Percentiles rank a stretch among this genome's conserved stretches.
Evolutionary conservation across 2,797 vertebrate species (phyloP).

Genomic region (Morelia viridis): DNA sequence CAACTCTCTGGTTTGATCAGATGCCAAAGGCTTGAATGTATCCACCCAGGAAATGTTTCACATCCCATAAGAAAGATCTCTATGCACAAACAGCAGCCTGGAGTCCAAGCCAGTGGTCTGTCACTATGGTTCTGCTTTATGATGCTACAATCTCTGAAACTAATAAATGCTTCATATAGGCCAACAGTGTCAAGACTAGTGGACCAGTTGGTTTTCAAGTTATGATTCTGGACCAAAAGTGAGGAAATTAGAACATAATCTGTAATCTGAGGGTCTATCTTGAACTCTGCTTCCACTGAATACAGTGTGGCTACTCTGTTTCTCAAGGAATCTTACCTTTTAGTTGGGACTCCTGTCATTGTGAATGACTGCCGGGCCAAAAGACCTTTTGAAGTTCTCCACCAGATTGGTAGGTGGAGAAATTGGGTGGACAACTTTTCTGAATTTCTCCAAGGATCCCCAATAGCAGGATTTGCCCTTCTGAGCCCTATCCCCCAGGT

Average conservation of each 20-base stretch:
- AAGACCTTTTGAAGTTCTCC: background rate
- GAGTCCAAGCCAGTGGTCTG: constrained; percentile 60
- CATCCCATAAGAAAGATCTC: constrained; percentile 47
- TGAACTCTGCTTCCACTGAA: background rate
- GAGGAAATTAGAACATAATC: background rate
- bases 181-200: background rate
- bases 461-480: background rate
- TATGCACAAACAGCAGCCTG: constrained; percentile 25
- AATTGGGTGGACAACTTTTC: background rate
- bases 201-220: background rate
- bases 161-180: background rate
- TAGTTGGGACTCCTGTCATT: background rate
- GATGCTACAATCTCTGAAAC: constrained; percentile 12
- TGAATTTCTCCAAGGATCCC: background rate
- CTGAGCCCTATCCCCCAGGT: background rate
- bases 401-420: background rate
- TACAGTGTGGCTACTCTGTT: background rate
- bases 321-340: background rate
- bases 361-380: background rate
- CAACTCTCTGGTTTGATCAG: constrained; percentile 16
- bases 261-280: background rate
- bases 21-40: constrained; percentile 41
- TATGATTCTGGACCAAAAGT: background rate
- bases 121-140: constrained; percentile 57
- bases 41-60: constrained; percentile 41